phyloP scores from a whole-genome alignment of 2,797 vertebrate genomes.

The Poecilia wingei region DNA sequence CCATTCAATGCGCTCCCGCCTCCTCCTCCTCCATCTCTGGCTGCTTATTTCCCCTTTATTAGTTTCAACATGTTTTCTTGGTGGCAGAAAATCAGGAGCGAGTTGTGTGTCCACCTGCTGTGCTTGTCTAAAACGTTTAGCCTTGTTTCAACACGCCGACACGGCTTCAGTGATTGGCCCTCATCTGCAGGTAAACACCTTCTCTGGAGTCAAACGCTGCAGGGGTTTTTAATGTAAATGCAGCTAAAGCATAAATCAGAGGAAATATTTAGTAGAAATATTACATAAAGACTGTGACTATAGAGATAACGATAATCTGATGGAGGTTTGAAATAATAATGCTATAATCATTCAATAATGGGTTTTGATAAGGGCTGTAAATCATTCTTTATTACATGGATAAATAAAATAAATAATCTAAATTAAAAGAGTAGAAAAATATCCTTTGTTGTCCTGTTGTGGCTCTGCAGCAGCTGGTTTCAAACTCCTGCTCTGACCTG shows the following conservation, averaged over 20 bases:
- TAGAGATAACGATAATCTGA: background rate
- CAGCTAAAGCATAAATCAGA: background rate
- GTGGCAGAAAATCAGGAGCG: background rate
- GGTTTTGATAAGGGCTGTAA: background rate
- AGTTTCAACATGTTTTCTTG: background rate
- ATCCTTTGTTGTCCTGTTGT: background rate
- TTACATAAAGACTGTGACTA: background rate
- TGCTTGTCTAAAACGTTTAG: slow-evolving; percentile 3
- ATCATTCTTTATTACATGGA: background rate
- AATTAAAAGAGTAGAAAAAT: background rate
- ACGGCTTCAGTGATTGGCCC: slow-evolving; percentile 1
- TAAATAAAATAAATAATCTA: background rate
- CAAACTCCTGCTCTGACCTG: background rate
- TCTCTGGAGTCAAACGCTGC: background rate
- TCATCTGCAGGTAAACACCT: slow-evolving; percentile 1
- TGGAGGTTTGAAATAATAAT: background rate
- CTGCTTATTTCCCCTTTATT: slow-evolving; percentile 1
- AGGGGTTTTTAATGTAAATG: background rate
- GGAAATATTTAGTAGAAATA: background rate
- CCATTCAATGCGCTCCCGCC: background rate
- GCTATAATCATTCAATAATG: background rate
- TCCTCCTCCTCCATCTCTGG: background rate
- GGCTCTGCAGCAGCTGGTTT: background rate
- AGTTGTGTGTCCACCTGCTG: background rate
- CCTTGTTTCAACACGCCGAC: background rate